Conservation (phyloP, 2,888 invertebrate genomes). For the Perdita meconis region DNA sequence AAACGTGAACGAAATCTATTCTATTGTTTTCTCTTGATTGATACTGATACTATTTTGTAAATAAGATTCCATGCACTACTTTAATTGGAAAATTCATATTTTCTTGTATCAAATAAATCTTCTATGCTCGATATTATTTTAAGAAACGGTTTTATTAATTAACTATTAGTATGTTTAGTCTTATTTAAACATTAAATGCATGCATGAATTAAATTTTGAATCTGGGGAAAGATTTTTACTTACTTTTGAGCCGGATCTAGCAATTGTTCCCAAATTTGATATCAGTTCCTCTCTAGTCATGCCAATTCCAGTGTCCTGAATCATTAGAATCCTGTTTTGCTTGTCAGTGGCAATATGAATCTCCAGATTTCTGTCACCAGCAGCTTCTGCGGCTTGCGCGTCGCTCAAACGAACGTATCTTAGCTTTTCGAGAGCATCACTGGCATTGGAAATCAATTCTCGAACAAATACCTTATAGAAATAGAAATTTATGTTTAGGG, state of each 20-base stretch:
- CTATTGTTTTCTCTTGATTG: neutral
- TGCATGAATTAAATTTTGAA: neutral
- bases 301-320: conserved; percentile 98
- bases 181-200: no score
- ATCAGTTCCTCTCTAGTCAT: conserved; percentile 97
- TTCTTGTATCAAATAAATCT: no score
- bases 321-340: conserved; percentile 91
- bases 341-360: conserved; percentile 96
- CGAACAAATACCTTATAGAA: conserved; percentile 93
- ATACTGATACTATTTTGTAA: no score
- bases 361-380: conserved; percentile 90
- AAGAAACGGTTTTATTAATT: no score
- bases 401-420: conserved; percentile 90
- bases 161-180: no score
- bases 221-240: conserved; percentile 7
- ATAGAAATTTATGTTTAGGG: neutral
- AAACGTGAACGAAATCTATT: neutral
- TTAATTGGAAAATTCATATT: no score
- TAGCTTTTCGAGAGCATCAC: conserved; percentile 98
- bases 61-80: no score
- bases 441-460: conserved; percentile 98
- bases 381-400: conserved; percentile 84
- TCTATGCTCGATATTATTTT: no score
- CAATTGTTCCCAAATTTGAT: conserved; percentile 97
- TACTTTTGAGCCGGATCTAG: conserved; percentile 96